phyloP scores from a whole-genome alignment of 2,888 invertebrate genomes.

The Nyleta sp. region DNA sequence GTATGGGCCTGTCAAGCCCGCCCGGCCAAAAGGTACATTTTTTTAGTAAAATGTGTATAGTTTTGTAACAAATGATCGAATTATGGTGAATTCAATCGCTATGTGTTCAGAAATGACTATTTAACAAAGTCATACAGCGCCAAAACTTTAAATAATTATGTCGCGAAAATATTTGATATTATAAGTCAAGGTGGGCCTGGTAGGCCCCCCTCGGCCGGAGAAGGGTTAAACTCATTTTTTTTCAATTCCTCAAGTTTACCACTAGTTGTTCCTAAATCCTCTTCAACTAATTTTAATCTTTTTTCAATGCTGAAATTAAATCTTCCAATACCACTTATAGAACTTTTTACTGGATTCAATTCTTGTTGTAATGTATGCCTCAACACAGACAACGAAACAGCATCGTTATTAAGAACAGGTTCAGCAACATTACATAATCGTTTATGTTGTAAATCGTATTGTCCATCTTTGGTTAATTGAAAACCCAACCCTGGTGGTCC shows the following conservation, averaged over 20 bases:
- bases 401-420: no score
- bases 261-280: neutral
- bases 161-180: constrained; percentile 6
- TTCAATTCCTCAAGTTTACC: neutral
- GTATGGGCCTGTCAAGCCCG: constrained; percentile 12
- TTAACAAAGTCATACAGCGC: constrained; percentile 12
- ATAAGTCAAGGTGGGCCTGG: constrained; percentile 2
- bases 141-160: neutral
- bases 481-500: constrained; percentile 15
- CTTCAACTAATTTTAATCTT: constrained; percentile 12
- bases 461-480: constrained; percentile 7
- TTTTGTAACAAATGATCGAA: neutral
- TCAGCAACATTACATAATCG: constrained; percentile 12
- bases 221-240: constrained; percentile 10
- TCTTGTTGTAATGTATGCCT: neutral
- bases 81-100: neutral
- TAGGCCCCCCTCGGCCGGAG: constrained; percentile 12
- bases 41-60: constrained; percentile 1
- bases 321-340: neutral
- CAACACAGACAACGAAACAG: no score
- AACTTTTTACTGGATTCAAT: neutral
- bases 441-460: constrained; percentile 18
- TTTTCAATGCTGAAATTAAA: neutral
- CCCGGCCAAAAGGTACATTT: constrained; percentile 12
- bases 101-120: constrained; percentile 1